Evolutionary conservation across 1,140 invertebrate species (phyloP), one percentile per base, ranked within the genome.

Genomic region (Caenorhabditis tropicalis): DNA sequence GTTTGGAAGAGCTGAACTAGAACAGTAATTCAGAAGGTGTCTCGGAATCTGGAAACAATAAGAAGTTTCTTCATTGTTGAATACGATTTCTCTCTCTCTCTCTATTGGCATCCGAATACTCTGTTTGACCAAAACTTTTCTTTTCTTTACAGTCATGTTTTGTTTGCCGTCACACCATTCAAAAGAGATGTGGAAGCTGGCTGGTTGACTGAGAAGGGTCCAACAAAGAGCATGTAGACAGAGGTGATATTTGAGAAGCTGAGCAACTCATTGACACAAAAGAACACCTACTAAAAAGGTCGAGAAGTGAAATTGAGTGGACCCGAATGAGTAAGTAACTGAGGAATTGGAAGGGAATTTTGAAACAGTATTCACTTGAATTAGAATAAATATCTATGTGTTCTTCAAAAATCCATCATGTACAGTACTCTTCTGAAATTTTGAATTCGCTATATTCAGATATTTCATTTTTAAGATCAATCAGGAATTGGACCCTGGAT

Each of bases 161-260:
- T 74, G 65, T 74, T 74, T 74, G 33, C 65, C 65, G 65, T 74
- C 65, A 74, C 65, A 36, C 65, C 65, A 74, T 74, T 74, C 65
- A 74, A 74, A 74, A 74, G 21, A 24, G 36, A 24, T 10, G 65
- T 74, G 65, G 65, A 74, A 74, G 65, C 65, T 74, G 65, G 36
- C 65, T 74, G 65, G 65, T 74, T 70, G 60, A 70, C 60, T 70
- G 60, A 70, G 56, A 60, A 29, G 60, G 33, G 65, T 36, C 12
- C 65, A 74, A 74, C 65, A 74, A 74, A 74, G 65, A 74, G 65
- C 65, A 74, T 74, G 65, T 74, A 74, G 65, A 74, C 65, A 74
- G 65, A 74, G 27, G 36, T 74, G 65, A 74, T 74, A 74, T 74
- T 74, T 74, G 65, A 74, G 65, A 74, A 74, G 58, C 58, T 65